phyloP scores from a whole-genome alignment of 2,113 vertebrate species.

The Dipodomys ordii region DNA sequence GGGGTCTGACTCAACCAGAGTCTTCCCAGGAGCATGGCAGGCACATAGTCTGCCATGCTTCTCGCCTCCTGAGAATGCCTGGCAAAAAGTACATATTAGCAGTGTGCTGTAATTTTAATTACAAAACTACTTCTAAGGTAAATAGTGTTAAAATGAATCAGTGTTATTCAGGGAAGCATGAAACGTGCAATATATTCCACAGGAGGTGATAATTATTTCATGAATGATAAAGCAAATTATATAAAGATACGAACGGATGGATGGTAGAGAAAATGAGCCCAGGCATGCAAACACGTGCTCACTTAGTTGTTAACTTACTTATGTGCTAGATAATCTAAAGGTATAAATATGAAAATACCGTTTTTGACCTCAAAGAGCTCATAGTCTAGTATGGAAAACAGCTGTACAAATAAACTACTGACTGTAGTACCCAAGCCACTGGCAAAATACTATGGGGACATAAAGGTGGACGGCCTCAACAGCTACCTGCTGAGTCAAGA shows the following conservation, averaged over 20 bases:
- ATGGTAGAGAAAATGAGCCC: conserved; percentile 61
- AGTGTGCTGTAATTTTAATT: conserved; percentile 59
- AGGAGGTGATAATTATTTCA: conserved; percentile 72
- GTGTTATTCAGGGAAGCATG: conserved; percentile 41
- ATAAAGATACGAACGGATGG: conserved; percentile 53
- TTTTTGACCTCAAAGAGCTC: background rate
- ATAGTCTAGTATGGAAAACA: background rate
- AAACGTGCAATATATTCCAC: conserved; percentile 62
- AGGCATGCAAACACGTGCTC: conserved; percentile 31
- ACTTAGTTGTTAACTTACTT: conserved; percentile 1
- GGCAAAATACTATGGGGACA: background rate
- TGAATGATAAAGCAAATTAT: conserved; percentile 69
- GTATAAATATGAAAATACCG: background rate
- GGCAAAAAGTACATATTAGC: conserved; percentile 10
- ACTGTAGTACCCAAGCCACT: background rate
- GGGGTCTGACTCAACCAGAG: fast-evolving
- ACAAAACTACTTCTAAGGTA: conserved; percentile 62
- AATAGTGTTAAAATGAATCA: conserved; percentile 66
- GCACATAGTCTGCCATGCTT: fast-evolving
- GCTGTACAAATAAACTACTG: background rate
- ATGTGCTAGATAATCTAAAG: background rate
- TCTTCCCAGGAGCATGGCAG: fast-evolving
- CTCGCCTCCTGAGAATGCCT: background rate
- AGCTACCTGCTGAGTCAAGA: background rate
- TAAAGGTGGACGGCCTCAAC: background rate